A percentile compares a stretch with the other conserved stretches of the same genome.
phyloP scores from a whole-genome alignment of 2,113 vertebrate genomes.

The Theropithecus gelada region DNA sequence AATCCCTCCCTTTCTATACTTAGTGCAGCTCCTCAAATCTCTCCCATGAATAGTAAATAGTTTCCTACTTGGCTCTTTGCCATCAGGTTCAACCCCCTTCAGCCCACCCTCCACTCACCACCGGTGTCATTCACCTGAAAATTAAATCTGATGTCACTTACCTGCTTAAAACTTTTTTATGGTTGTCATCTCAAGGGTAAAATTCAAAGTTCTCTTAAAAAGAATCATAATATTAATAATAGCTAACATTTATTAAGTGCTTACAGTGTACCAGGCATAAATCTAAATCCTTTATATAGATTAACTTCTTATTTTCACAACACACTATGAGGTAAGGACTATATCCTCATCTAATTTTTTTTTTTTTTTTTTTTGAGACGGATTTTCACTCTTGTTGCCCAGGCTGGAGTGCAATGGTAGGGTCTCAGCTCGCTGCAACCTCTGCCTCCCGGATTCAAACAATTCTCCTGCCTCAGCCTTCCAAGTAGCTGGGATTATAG shows the following conservation, averaged over 20 bases:
- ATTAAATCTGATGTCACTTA: background rate
- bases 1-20: background rate
- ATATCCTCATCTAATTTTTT: background rate
- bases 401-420: too few relatives aligned
- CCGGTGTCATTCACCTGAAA: background rate
- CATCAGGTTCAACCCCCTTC: background rate
- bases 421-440: too few relatives aligned
- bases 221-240: background rate
- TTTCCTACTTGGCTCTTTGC: background rate
- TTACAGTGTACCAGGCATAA: background rate
- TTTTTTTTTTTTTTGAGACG: too few relatives aligned
- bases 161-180: background rate
- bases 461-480: too few relatives aligned
- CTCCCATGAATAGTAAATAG: too few relatives aligned
- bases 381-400: too few relatives aligned
- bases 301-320: background rate
- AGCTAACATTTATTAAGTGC: background rate
- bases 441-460: too few relatives aligned
- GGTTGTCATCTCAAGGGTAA: background rate
- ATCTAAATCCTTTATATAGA: background rate
- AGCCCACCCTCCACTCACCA: background rate
- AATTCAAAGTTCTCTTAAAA: background rate
- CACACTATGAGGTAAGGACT: background rate
- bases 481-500: too few relatives aligned
- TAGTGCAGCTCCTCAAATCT: background rate